Conservation (phyloP, 37 sponge, comb jelly and placozoan species). For the Tethya wilhelma region DNA sequence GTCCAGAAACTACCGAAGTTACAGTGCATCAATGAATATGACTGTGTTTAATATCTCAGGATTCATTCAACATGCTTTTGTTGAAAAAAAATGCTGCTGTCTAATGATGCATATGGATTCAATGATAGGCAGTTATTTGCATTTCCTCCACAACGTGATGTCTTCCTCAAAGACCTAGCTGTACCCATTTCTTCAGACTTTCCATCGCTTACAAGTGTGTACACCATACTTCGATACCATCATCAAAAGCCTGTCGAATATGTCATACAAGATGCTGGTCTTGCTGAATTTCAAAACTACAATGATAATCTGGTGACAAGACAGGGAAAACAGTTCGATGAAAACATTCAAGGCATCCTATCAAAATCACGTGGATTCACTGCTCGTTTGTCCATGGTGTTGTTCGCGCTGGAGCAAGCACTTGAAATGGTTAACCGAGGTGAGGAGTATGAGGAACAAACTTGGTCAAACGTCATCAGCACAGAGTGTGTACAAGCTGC, state of each 20-base stretch:
- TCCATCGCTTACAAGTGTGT: neutral
- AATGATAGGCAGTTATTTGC: slow-evolving; percentile 9
- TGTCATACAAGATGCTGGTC: neutral
- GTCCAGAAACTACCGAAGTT: slow-evolving; percentile 8
- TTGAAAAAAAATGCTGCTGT: neutral
- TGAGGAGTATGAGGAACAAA: neutral
- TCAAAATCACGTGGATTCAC: neutral
- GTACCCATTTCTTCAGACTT: neutral
- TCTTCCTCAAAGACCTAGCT: neutral
- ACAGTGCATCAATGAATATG: neutral
- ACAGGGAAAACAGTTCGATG: neutral
- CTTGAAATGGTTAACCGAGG: neutral
- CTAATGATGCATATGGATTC: slow-evolving; percentile 10
- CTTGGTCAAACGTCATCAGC: neutral
- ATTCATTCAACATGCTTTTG: slow-evolving; percentile 12
- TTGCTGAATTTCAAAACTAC: neutral
- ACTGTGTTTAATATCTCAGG: slow-evolving; percentile 18
- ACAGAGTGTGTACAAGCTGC: neutral
- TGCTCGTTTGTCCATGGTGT: neutral
- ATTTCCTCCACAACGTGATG: slow-evolving; percentile 1
- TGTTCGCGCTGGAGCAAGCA: neutral
- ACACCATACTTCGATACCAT: neutral
- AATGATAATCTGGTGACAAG: neutral
- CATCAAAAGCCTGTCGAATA: neutral
- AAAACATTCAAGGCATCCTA: slow-evolving; percentile 3